These are phyloP conservation scores for Amphiprion clarkii DNA, from an alignment of 2,797 vertebrate species.

Conservation along the genomic window DNA sequence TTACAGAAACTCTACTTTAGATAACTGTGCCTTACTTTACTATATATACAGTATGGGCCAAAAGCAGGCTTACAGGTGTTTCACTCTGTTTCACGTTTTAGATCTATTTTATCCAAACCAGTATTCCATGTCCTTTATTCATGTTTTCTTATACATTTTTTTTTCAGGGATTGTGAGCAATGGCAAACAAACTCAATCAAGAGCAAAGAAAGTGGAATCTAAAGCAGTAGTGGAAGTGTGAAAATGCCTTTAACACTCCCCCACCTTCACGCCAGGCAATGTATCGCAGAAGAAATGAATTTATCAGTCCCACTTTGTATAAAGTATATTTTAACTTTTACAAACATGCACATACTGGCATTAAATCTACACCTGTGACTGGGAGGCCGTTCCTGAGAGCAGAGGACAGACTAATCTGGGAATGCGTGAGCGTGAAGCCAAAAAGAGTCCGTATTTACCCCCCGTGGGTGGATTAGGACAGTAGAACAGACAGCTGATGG, in stretches of 20 bases:
- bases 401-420: conserved; percentile 37
- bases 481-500: conserved; percentile 42
- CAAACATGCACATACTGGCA: background rate
- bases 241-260: too few relatives aligned
- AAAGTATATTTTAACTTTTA: background rate
- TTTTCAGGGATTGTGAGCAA: too few relatives aligned
- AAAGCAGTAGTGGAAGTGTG: too few relatives aligned
- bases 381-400: background rate
- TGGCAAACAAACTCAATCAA: too few relatives aligned
- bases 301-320: too few relatives aligned
- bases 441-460: conserved; percentile 31
- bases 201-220: too few relatives aligned
- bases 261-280: background rate
- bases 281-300: background rate
- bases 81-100: too few relatives aligned
- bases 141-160: too few relatives aligned
- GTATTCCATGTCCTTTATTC: too few relatives aligned
- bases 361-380: conserved; percentile 9
- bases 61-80: too few relatives aligned
- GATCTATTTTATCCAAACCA: too few relatives aligned
- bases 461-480: conserved; percentile 16
- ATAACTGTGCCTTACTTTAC: background rate
- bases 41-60: too few relatives aligned
- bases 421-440: conserved; percentile 28
- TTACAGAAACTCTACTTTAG: background rate